Base-by-base conservation (phyloP, 1,140 invertebrate species). In the Drosophila kepulauana region DNA sequence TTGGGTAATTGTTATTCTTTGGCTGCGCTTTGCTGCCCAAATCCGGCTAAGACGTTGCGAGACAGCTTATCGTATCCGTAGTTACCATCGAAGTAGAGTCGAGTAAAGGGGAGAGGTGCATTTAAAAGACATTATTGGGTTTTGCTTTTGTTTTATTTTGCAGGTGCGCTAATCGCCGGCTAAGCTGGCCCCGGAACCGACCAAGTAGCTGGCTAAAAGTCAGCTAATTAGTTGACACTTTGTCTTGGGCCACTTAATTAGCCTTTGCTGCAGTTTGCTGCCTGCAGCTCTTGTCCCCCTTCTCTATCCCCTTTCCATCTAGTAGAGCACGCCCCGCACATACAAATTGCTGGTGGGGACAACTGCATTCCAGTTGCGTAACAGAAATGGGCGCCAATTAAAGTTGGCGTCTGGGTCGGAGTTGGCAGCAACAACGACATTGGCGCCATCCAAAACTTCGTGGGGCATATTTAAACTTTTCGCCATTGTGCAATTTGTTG, bases 341-440 rank as follows among this genome's bases (percentile, higher is more conserved):
- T 91, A 91, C 71, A 91, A 70, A 85, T 91, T 91, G 78, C 75
- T 91, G 71, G 81, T 81, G 35, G 88, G 88, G 51, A 85, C 88
- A 85, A 91, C 81, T 84, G 84, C 84, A 88, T 91, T 91, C 88
- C 88, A 91, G 88, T 91, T 88, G 71, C 88, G 88, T 46, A 91
- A 72, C 84, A 91, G 61, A 75, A 91, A 91, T 78, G 88, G 88
- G 58, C 88, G 88, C 88, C 88, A 91, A 91, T 91, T 89, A 89
- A 89, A 89, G 81, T 90, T 89, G 78, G 78, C 68, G 74, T 74
- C 77, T 59, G 84, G 68, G 54, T 78, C 68, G 43, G 28, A 73
- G 57, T 72, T 65, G 63, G 57, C 72, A 56, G 41, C 67, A 25
- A 57, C 71, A 54, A 57, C 68, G 63, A 58, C 74, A 64, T 70